phyloP scores from a whole-genome alignment of 2,113 vertebrate genomes.

The Bettongia penicillata region DNA sequence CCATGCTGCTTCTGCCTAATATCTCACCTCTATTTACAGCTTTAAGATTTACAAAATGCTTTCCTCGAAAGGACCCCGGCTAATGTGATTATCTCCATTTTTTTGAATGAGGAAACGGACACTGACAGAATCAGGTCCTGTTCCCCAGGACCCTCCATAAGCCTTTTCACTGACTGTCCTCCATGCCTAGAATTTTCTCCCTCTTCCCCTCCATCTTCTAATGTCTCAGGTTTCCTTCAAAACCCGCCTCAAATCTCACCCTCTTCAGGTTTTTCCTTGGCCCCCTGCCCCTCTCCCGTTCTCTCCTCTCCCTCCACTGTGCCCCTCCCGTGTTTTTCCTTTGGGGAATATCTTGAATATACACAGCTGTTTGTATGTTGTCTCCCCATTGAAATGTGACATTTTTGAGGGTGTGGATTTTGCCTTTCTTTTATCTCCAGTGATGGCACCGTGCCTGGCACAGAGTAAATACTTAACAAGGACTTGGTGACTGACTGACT shows the following conservation, averaged over 20 bases:
- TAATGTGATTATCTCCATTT: not conserved
- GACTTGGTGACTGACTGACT: not conserved
- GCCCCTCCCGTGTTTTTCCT: not conserved
- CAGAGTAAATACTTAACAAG: not conserved
- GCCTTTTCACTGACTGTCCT: not conserved
- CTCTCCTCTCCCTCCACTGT: too few relatives aligned
- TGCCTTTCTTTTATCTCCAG: not conserved
- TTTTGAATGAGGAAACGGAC: not conserved
- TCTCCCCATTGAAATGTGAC: not conserved
- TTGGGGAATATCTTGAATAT: not conserved
- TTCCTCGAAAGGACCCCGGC: not conserved
- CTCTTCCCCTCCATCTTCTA: not conserved
- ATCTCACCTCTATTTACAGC: not conserved
- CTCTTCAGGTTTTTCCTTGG: not conserved
- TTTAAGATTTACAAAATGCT: not conserved
- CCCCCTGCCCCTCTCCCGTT: too few relatives aligned
- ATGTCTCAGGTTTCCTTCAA: not conserved
- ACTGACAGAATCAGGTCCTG: too few relatives aligned
- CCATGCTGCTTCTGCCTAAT: not conserved
- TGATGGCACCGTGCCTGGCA: too few relatives aligned
- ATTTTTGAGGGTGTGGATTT: not conserved
- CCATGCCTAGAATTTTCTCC: not conserved
- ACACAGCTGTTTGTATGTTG: not conserved
- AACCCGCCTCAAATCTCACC: not conserved
- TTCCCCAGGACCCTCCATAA: not conserved